Base-by-base conservation (phyloP, 2,797 vertebrate genomes). In the Sus cebifrons region DNA sequence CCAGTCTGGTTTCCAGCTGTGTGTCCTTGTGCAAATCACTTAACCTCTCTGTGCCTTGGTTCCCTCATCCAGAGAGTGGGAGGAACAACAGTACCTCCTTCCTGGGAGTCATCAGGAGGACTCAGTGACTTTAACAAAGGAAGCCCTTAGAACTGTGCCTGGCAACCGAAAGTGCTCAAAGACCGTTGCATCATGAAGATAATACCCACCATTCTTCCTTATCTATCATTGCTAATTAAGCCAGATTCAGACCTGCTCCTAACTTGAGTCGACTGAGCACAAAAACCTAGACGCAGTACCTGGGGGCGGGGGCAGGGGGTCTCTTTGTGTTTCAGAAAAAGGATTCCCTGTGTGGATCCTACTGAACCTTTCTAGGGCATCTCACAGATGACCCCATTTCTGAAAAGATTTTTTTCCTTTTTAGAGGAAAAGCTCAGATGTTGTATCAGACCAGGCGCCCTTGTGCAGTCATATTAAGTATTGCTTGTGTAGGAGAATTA, bases 381-480 rank as follows among this genome's bases (percentile, higher is more conserved):
- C 79, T 65, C 71, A 12, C 58, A 3, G 95, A 12, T 67, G 91
- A 78, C 94, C 94, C 74, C 60, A 0, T 92, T 95, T 95, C 94
- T 44, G 15, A 73, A 65, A 49, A 0, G 1, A 0, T n/a, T 44
- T 56, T n/a, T 32, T 32, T 23, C 52, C 75, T 15, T 78, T 78
- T 78, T 32, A 36, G 20, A 58, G 56, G 75, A 58, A 58, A 58
- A 78, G 32, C 94, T 36, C 93, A 6, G 1, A 15, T 36, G 84
- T 67, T 7, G 40, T 23, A 58, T 68, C 40, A 64, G 52, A 82
- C 58, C 16, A 3, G 68, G 79, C 32, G 56, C 75, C 87, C 65
- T 58, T 23, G 20, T 20, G 0, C 1, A 0, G 56, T 49, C 8
- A 21, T 4, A 68, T 14, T 14, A 36, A 21, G 11, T 5, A 25